These are phyloP conservation scores for Peromyscus aztecus DNA, from an alignment of 2,797 vertebrate genomes.

Conservation along the genomic window DNA sequence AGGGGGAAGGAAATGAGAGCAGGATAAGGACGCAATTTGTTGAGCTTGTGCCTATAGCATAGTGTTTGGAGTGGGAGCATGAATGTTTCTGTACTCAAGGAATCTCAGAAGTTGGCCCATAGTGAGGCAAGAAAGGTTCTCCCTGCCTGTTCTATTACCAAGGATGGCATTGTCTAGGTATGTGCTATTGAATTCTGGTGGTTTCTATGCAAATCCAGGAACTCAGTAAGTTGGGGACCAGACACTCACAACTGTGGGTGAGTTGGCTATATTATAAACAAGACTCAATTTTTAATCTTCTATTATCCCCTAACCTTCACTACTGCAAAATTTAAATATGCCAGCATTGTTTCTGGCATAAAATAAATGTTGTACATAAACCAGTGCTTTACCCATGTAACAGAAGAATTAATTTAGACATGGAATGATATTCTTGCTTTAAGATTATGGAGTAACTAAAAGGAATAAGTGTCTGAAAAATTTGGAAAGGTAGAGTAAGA, in stretches of 20 bases:
- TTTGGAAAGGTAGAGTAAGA: neutral
- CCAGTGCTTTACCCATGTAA: neutral
- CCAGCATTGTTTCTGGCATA: neutral
- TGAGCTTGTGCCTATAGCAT: neutral
- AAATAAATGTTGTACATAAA: neutral
- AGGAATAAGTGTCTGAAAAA: constrained; percentile 1
- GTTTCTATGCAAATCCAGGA: neutral
- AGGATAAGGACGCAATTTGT: neutral
- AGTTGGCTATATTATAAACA: neutral
- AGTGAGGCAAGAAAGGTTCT: neutral
- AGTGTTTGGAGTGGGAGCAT: neutral
- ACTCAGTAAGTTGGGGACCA: neutral
- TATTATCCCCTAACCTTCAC: neutral
- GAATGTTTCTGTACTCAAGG: neutral
- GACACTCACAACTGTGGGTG: neutral
- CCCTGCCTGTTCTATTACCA: neutral
- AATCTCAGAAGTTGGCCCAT: neutral
- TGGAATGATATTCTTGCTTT: neutral
- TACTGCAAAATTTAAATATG: neutral
- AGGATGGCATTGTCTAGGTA: neutral
- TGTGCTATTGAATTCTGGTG: neutral
- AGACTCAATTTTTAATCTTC: neutral
- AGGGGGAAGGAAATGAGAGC: neutral
- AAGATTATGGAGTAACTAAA: neutral
- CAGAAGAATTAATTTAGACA: constrained; percentile 5